Evolutionary conservation across 2,113 vertebrate species (phyloP), one percentile per base, ranked within the genome.

Genomic region (Calcarius ornatus): DNA sequence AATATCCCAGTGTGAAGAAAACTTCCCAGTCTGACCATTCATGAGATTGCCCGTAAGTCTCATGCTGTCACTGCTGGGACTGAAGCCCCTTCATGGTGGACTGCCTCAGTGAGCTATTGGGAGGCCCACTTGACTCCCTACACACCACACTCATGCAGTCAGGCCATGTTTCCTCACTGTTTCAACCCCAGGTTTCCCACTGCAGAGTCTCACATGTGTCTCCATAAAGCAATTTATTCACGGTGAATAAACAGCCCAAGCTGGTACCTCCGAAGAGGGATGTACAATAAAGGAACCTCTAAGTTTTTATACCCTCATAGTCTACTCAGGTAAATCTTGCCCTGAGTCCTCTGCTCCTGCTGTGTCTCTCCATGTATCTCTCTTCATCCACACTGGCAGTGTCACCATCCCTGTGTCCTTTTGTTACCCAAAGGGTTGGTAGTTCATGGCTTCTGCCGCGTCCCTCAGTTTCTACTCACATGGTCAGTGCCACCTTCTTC

Each of bases 81-180:
- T 0, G 0, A 60, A 60, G 37, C 10, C 30, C 53, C 38, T 60
- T 51, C n/a, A 60, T 1, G 5, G 21, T 21, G 11, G 38, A 5
- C 24, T 14, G 15, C 43, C 35, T 33, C 51, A 59, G 33, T 38
- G 68, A 51, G 10, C 38, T 9, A 6, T 0, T 16, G 31, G 50
- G 18, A 57, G 15, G 18, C 51, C 8, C 37, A 37, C 23, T 5
- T 19, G 33, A 37, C 33, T 59, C 33, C 12, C 23, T 66, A 20
- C 19, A 59, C 8, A 50, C 37, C 37, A 57, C 19, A 51, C 19
- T 33, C 31, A 33, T 11, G 22, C 25, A 19, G 6, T 23, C 27
- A 81, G 27, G 24, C 37, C 59, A 37, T 10, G 22, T 50, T 15
- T 60, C 12, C 22, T 33, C 30, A 51, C 15, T 38, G 59, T 7